Evolutionary conservation across 2,888 invertebrate genomes (phyloP), one percentile per base, ranked within the genome.

Genomic region (Argynnis bischoffii): DNA sequence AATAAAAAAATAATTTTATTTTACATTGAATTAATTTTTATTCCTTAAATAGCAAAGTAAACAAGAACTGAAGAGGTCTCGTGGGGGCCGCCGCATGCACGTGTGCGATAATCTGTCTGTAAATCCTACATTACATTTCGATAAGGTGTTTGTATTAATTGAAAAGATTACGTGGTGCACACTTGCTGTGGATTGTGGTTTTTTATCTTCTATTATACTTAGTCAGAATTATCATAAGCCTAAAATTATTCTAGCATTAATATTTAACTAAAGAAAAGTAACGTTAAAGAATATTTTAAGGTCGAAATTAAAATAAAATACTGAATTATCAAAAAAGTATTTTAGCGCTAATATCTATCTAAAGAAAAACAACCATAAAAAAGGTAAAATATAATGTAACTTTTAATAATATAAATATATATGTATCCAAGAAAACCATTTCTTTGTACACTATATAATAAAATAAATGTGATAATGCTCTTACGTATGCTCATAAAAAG

Each of bases 111-210:
- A 89, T 88, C 87, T 81, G 67, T 83, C 84, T 85, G 86, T 88
- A 88, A 89, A 89, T 89, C 89, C 87, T 79, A 82, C 79, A 87
- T 85, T 86, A 87, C 84, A 83, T 84, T 87, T 80, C 76, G 89
- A 91, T 91, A 90, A 89, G 84, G 86, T 83, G 83, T 88, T 88
- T 89, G 87, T 86, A 85, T 81, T 90, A 90, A 92, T 91, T 88
- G 89, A 87, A 90, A 91, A 84, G 87, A 90, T 90, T 89, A 87
- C 76, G 78, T 70, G 74, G 72, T 75, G 69, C 72, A 74, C 77
- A 76, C 75, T 78, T 74, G 72, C 74, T 72, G 65, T 69, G 67
- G 74, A 74, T 74, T 67, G 72, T 71, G 68, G 69, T 70, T 71
- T 67, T 71, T 74, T 74, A 56, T 56, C 13, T 31, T 31, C 31